phyloP scores from a whole-genome alignment of 2,888 invertebrate genomes.

The Anthoptus insignis region DNA sequence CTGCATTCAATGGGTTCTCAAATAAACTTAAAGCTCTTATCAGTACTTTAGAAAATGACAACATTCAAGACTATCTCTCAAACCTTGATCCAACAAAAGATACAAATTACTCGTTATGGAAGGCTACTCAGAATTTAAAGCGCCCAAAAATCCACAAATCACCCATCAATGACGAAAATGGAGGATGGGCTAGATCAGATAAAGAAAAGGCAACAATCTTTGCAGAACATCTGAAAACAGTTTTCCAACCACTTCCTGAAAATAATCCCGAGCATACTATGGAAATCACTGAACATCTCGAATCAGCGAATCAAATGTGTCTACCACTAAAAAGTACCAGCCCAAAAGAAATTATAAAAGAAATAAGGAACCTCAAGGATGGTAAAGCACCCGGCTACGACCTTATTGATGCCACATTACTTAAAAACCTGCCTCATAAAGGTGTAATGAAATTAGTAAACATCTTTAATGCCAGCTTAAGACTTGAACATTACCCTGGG shows the following conservation, averaged over 20 bases:
- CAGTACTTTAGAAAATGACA: neutral
- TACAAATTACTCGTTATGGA: slow-evolving; percentile 27
- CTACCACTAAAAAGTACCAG: slow-evolving; percentile 6
- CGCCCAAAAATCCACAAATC: slow-evolving; percentile 16
- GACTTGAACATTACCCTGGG: slow-evolving; percentile 3
- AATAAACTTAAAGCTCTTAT: slow-evolving; percentile 9
- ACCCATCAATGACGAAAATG: slow-evolving; percentile 19
- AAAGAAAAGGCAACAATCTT: slow-evolving; percentile 20
- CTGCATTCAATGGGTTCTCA: slow-evolving; percentile 13
- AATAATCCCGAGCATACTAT: neutral
- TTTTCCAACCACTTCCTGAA: slow-evolving; percentile 12
- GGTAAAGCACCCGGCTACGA: slow-evolving; percentile 30
- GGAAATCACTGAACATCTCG: neutral
- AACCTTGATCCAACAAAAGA: slow-evolving; percentile 1
- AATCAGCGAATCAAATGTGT: slow-evolving; percentile 24
- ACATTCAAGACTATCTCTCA: slow-evolving; percentile 9
- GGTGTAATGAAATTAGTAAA: slow-evolving; percentile 1
- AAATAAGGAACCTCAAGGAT: slow-evolving; percentile 6
- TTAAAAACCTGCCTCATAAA: slow-evolving; percentile 27
- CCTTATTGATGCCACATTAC: slow-evolving; percentile 16
- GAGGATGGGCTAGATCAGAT: slow-evolving; percentile 26
- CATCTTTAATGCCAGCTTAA: slow-evolving; percentile 29
- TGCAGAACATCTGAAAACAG: slow-evolving; percentile 15
- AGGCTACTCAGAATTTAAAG: slow-evolving; percentile 21
- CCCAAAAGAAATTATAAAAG: neutral